phyloP scores from a whole-genome alignment of 2,888 invertebrate species.

The Pristionchus arcanus region DNA sequence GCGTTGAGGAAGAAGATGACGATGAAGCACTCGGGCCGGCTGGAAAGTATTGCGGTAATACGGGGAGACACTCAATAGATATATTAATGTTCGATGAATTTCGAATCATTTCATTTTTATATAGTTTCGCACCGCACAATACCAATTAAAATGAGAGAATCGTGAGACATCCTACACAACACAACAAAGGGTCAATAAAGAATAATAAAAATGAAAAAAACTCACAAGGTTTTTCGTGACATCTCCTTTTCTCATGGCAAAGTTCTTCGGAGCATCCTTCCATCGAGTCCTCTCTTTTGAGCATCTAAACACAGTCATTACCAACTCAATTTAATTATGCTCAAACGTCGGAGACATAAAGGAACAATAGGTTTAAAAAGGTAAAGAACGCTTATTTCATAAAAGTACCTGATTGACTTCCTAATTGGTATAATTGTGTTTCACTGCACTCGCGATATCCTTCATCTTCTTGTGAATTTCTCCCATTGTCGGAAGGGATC shows the following conservation, averaged over 20 bases:
- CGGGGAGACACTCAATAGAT: too few relatives aligned
- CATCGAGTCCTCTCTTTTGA: slow-evolving; percentile 94
- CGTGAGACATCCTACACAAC: too few relatives aligned
- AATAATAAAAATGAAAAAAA: not conserved
- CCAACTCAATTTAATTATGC: not conserved
- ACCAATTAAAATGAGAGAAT: too few relatives aligned
- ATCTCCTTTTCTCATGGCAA: slow-evolving; percentile 96
- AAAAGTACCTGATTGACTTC: slow-evolving; percentile 91
- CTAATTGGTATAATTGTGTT: slow-evolving; percentile 94
- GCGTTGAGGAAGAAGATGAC: too few relatives aligned
- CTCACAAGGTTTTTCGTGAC: slow-evolving; percentile 90
- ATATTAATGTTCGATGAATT: too few relatives aligned
- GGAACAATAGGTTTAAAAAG: not conserved
- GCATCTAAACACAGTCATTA: slow-evolving; percentile 82
- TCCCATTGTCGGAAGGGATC: slow-evolving; percentile 89
- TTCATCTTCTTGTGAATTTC: slow-evolving; percentile 89
- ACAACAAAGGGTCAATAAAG: too few relatives aligned
- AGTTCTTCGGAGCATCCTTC: slow-evolving; percentile 93
- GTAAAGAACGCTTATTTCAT: not conserved
- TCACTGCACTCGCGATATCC: slow-evolving; percentile 92
- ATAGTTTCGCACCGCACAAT: too few relatives aligned
- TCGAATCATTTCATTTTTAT: too few relatives aligned
- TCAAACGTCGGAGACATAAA: not conserved
- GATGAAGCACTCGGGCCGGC: too few relatives aligned
- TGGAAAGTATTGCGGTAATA: too few relatives aligned